Evolutionary conservation across 2,888 invertebrate species (phyloP), one percentile per base, ranked within the genome.

Genomic region (Oxystoma pomonae): DNA sequence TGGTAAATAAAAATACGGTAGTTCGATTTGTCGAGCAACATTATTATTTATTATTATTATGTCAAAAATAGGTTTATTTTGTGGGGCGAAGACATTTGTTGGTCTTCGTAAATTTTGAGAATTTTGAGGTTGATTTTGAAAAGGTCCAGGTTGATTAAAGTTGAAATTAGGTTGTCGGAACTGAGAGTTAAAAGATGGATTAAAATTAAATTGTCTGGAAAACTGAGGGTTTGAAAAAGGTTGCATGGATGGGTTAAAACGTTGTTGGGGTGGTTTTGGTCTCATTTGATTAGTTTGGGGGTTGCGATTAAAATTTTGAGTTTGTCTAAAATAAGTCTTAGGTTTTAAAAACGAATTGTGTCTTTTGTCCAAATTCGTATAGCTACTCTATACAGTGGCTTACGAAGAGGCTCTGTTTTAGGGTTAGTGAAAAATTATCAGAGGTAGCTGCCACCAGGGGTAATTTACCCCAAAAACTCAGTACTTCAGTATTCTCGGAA

Each of bases 1-100:
- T 17, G 60, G 60, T 17, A 63, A 52, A n/a, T 53, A 60, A 49
- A 63, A 57, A 52, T 60, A 64, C 17, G 61, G 64, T n/a, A 64
- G 55, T 58, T 64, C 60, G n/a, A 60, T 50, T 21, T 22, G 3
- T 60, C 55, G 49, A 5, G 60, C 60, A 50, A 63, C n/a, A 51
- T 63, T 63, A 20, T 60, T 63, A 50, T 60, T n/a, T n/a, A 12
- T 3, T 12, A 12, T 35, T 35, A 12, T 3, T 35, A 7, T 35
- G 35, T 12, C 35, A 7, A 35, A 35, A 35, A 12, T 35, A 35
- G 35, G 35, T 35, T 35, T 35, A 35, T 35, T 35, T 35, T 35
- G 35, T 35, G 35, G 35, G 35, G 35, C 35, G 12, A 35, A 12
- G 35, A 35, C 12, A 7, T 35, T 35, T 7, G 35, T 35, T 35